Conservation (phyloP, 2,888 invertebrate species). For the Dolichopus griseipennis region DNA sequence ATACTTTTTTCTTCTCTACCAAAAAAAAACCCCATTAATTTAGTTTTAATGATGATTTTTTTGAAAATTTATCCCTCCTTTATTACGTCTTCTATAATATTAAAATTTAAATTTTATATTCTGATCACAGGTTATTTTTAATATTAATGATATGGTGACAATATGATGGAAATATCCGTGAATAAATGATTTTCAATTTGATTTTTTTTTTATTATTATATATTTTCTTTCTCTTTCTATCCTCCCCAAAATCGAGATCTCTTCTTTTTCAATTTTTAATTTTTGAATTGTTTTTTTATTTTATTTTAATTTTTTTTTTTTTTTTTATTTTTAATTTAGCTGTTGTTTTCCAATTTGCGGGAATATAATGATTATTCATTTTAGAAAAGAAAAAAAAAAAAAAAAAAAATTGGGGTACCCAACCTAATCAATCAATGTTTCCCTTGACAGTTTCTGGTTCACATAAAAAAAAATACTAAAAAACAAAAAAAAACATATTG, state of each 20-base stretch:
- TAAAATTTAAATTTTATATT: background rate
- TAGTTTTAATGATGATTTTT: background rate
- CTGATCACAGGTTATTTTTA: slow-evolving; percentile 7
- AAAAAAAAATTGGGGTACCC: slow-evolving; percentile 3
- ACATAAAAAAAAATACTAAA: background rate
- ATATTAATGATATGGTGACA: slow-evolving; percentile 8
- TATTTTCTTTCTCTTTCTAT: no score
- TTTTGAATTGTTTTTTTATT: background rate
- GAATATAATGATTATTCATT: slow-evolving; percentile 6
- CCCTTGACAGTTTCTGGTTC: background rate
- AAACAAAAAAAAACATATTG: no score
- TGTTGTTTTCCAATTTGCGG: background rate
- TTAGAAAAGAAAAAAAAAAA: no score
- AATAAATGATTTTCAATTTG: slow-evolving; percentile 3
- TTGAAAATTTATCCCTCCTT: background rate
- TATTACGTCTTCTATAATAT: background rate
- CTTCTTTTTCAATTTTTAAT: background rate
- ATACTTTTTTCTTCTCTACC: no score
- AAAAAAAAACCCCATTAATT: no score
- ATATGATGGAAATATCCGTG: slow-evolving; percentile 10
- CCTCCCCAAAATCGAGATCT: no score
- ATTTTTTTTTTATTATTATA: background rate
- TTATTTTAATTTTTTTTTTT: background rate
- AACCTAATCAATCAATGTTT: slow-evolving; percentile 11
- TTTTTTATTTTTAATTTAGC: background rate